A percentile compares a stretch with the other conserved stretches of the same genome.
These are phyloP conservation scores for Campoplex capitator DNA, from an alignment of 2,888 invertebrate genomes.

Conservation along the genomic window DNA sequence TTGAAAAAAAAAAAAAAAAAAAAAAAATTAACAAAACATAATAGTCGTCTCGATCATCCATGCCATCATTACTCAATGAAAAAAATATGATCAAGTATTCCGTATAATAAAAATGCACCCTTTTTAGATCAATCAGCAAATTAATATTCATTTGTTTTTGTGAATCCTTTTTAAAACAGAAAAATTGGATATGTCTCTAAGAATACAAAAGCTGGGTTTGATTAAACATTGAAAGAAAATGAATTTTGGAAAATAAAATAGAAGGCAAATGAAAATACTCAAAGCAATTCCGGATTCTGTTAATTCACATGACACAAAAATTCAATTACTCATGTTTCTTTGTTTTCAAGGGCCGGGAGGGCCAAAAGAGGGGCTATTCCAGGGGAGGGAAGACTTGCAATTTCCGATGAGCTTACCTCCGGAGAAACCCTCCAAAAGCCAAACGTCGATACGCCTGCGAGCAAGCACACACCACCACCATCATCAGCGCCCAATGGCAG, in stretches of 20 bases:
- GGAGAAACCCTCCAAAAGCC: conserved; percentile 83
- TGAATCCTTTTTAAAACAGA: background rate
- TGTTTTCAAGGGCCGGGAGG: conserved; percentile 76
- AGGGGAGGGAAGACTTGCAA: conserved; percentile 84
- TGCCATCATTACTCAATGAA: background rate
- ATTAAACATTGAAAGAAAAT: background rate
- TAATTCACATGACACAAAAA: conserved; percentile 78
- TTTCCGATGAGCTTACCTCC: conserved; percentile 85
- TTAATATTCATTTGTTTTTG: background rate
- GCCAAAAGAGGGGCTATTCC: conserved; percentile 79
- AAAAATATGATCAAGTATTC: background rate
- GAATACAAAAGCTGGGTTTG: background rate
- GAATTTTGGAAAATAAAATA: background rate
- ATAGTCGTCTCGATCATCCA: background rate
- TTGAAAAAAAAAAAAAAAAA: too few species aligned
- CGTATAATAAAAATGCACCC: background rate
- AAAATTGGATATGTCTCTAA: background rate
- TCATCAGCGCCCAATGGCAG: conserved; percentile 72
- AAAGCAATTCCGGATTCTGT: conserved; percentile 58
- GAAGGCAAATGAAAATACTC: conserved; percentile 2
- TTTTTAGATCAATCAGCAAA: background rate
- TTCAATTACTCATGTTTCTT: conserved; percentile 83
- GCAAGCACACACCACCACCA: conserved; percentile 42
- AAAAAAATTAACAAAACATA: too few species aligned
- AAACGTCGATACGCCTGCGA: conserved; percentile 83